Evolutionary conservation across 2,888 invertebrate species (phyloP).

Genomic region (Harmothoe impar): DNA sequence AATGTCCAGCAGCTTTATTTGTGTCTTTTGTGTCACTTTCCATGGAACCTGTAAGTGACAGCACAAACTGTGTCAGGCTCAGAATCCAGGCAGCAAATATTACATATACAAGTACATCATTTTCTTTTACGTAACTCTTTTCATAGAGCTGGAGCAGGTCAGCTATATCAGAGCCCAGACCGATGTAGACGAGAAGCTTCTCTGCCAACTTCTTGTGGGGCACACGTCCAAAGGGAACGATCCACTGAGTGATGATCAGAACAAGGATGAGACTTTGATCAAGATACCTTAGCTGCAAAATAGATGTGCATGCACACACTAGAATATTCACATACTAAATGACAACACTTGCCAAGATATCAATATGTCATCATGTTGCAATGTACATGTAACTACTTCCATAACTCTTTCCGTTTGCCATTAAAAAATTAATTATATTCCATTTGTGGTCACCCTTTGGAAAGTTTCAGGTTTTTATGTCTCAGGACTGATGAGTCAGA

Average conservation of each 20-base stretch:
- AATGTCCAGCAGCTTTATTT: neutral
- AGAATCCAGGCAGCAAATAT: slow-evolving; percentile 81
- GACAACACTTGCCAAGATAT: too few relatives aligned
- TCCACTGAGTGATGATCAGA: slow-evolving; percentile 39
- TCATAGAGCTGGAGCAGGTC: slow-evolving; percentile 43
- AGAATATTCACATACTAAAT: too few relatives aligned
- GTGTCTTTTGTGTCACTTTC: slow-evolving; percentile 12
- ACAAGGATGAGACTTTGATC: slow-evolving; percentile 73
- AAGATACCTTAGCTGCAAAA: too few relatives aligned
- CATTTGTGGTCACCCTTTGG: too few relatives aligned
- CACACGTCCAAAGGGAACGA: neutral
- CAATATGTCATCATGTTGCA: too few relatives aligned
- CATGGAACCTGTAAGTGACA: slow-evolving; percentile 81
- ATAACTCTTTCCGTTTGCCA: too few relatives aligned
- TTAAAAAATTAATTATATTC: too few relatives aligned
- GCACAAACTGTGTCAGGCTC: slow-evolving; percentile 81
- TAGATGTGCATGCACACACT: too few relatives aligned
- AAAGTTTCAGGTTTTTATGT: too few relatives aligned
- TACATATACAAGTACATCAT: slow-evolving; percentile 80
- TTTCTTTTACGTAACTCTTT: neutral
- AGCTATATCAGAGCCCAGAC: slow-evolving; percentile 37
- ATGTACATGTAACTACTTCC: too few relatives aligned
- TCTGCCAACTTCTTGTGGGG: neutral
- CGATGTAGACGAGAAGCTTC: slow-evolving; percentile 44
- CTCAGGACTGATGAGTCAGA: too few relatives aligned